Evolutionary conservation across 2,888 invertebrate species (phyloP), one percentile per base, ranked within the genome.

Genomic region (Trissoscelio sp.): DNA sequence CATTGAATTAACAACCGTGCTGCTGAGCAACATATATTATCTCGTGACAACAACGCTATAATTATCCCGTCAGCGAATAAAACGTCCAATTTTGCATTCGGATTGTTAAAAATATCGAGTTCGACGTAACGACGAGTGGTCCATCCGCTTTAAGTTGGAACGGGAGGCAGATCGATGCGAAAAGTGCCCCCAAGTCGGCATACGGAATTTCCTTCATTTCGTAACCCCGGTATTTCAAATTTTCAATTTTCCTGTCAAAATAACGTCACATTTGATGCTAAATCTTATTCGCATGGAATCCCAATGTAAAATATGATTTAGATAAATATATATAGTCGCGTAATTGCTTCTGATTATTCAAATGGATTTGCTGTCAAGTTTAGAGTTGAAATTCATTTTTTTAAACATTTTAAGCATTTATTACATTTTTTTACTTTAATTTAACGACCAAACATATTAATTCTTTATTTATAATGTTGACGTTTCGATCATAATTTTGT

Each of bases 121-220:
- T 69, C 53, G 75, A 77, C 37, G 67, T 53, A 51, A 69, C 67
- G 60, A 18, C 24, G 11, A 77, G 60, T 60, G 53, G 60, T 77
- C 51, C 46, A 77, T 77, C 75, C 14, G 42, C 75, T 77, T 77
- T 77, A 77, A 67, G 75, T 53, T 67, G 60, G 51, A 60, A n/a
- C 44, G 42, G 60, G 22, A 60, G 46, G 48, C 66, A 75, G 75
- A 75, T 75, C 75, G 75, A 75, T 75, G 75, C 42, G 75, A 48
- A 75, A 75, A 75, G 67, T 75, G 66, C 75, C 60, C 48, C 58
- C 58, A 69, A 67, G 67, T 60, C 67, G 60, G 44, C 48, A 60
- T 48, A 53, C 53, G 60, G 60, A 77, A 77, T 77, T 77, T 48
- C 67, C 67, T 58, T 60, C 60, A 31, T 77, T 77, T 69, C 46